These are phyloP conservation scores for Stenchaetothrips biformis DNA, from an alignment of 2,888 invertebrate species.

Conservation along the genomic window DNA sequence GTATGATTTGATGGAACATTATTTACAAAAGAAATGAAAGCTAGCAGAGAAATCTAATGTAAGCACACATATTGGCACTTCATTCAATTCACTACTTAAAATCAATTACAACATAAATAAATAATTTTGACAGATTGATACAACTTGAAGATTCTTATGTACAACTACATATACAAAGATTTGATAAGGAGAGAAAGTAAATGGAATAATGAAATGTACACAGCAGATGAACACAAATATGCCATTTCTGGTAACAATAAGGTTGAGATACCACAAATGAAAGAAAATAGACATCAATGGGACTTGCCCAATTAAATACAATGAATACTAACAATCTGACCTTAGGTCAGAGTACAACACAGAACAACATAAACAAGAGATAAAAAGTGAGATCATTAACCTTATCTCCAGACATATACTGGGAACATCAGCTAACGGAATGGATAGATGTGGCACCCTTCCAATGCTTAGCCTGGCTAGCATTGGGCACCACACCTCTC, in stretches of 20 bases:
- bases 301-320: constrained; percentile 15
- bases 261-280: not conserved
- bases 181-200: not conserved
- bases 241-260: constrained; percentile 15
- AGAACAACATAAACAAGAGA: constrained; percentile 2
- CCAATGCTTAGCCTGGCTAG: not conserved
- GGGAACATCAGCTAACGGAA: constrained; percentile 11
- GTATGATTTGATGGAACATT: not conserved
- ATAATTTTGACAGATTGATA: constrained; percentile 17
- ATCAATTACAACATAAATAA: constrained; percentile 1
- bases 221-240: not conserved
- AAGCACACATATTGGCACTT: constrained; percentile 1
- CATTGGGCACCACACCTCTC: not conserved
- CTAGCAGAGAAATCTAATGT: not conserved
- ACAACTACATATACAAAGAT: not conserved
- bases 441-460: constrained; percentile 12
- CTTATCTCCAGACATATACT: not conserved
- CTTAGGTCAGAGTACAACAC: not conserved
- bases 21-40: constrained; percentile 5
- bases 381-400: constrained; percentile 13
- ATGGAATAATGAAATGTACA: constrained; percentile 19
- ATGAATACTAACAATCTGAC: constrained; percentile 21
- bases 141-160: constrained; percentile 12
- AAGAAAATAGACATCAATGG: not conserved
- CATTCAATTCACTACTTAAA: constrained; percentile 10